phyloP scores from a whole-genome alignment of 2,113 vertebrate genomes.

The Thymallus thymallus region DNA sequence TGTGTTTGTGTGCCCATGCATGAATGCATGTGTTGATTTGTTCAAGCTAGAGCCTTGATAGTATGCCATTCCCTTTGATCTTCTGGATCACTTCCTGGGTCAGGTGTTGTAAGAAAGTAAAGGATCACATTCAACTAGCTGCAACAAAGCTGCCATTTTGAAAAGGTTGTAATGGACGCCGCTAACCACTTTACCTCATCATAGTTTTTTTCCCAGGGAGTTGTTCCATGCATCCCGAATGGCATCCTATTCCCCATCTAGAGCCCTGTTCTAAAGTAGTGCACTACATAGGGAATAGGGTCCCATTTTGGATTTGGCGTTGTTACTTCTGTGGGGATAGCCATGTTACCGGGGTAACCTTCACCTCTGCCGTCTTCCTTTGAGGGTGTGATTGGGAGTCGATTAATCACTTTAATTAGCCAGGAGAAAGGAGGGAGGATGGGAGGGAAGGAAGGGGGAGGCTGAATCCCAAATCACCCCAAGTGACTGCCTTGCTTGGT shows the following conservation, averaged over 20 bases:
- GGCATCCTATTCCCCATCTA: no score
- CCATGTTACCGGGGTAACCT: conserved; percentile 4
- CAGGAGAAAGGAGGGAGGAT: conserved; percentile 25
- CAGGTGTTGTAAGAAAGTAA: conserved; percentile 24
- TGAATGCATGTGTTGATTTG: neutral
- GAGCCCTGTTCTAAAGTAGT: no score
- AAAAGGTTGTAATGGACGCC: conserved; percentile 18
- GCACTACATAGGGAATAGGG: no score
- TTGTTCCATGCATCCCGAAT: accelerated
- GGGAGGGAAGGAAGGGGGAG: neutral
- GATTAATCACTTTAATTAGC: conserved; percentile 57
- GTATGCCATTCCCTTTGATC: conserved; percentile 33
- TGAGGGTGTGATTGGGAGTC: conserved; percentile 14
- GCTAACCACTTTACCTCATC: neutral
- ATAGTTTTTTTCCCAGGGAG: neutral
- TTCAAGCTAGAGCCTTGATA: conserved; percentile 14
- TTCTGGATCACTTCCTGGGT: conserved; percentile 40
- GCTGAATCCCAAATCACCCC: neutral
- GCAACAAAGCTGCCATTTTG: neutral
- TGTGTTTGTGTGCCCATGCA: no score
- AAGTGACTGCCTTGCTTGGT: no score
- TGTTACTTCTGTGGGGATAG: no score
- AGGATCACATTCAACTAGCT: conserved; percentile 35
- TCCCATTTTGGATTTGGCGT: no score
- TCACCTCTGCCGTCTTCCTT: conserved; percentile 30